A percentile compares a stretch with the other conserved stretches of the same genome.
Conservation (phyloP, 2,113 vertebrate species). For the Ptilorrhoa leucosticta region DNA sequence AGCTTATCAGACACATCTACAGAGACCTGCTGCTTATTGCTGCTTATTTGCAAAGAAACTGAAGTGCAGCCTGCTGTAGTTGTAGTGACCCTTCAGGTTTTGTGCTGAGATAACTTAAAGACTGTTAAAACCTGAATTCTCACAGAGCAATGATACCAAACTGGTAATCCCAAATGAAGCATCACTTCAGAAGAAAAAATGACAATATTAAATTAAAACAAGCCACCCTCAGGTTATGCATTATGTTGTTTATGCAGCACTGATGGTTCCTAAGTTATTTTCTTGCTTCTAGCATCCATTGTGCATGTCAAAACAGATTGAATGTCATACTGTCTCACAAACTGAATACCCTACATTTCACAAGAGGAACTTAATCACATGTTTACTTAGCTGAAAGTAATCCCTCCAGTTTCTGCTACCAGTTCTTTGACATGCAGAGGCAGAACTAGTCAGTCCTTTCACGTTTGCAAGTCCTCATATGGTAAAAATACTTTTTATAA, state of each 20-base stretch:
- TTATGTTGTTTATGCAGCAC: neutral
- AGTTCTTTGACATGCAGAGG: neutral
- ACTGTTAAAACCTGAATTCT: neutral
- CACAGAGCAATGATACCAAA: neutral
- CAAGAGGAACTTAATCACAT: neutral
- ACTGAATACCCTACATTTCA: neutral
- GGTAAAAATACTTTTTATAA: neutral
- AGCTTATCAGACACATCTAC: neutral
- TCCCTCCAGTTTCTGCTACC: neutral
- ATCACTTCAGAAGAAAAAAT: neutral
- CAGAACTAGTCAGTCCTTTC: neutral
- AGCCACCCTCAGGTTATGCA: neutral
- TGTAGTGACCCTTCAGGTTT: neutral
- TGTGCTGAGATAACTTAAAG: neutral
- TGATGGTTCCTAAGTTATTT: neutral
- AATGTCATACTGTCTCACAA: neutral
- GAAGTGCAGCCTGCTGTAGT: neutral
- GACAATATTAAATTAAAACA: neutral
- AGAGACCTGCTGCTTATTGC: neutral
- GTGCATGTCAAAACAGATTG: neutral
- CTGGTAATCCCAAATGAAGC: neutral
- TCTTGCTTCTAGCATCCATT: neutral
- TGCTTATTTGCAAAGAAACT: neutral
- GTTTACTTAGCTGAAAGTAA: neutral
- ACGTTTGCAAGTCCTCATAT: neutral